These are phyloP conservation scores for Tenualosa thibaudeaui DNA, from an alignment of 2,797 vertebrate species.

Conservation along the genomic window DNA sequence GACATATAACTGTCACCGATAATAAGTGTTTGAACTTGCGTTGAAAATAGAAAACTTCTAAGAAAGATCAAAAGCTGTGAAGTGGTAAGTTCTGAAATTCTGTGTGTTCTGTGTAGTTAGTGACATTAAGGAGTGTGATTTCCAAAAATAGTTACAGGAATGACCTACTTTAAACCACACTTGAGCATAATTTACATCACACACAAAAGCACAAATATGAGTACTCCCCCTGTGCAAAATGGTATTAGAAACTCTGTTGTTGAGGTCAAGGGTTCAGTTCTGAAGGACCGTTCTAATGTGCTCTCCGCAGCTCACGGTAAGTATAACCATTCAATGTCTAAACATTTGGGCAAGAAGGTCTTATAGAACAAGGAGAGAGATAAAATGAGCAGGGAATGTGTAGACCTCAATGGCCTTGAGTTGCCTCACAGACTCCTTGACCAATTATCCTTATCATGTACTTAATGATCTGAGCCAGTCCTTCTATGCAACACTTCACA, in stretches of 20 bases:
- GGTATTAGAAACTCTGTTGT: neutral
- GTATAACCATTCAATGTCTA: neutral
- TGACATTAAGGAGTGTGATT: neutral
- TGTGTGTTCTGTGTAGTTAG: neutral
- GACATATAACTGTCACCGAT: neutral
- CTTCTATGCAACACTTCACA: neutral
- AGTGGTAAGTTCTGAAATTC: too few species aligned
- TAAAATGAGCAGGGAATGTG: neutral
- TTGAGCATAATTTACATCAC: neutral
- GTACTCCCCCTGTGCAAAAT: neutral
- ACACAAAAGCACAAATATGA: neutral
- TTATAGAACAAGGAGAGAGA: neutral
- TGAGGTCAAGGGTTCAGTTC: neutral
- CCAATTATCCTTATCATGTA: neutral
- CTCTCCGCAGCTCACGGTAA: neutral
- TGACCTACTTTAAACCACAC: neutral
- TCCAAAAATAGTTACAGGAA: neutral
- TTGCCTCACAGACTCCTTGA: slow-evolving; percentile 3
- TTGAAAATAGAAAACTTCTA: too few species aligned
- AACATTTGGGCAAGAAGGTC: neutral
- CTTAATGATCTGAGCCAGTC: neutral
- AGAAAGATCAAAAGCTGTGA: too few species aligned
- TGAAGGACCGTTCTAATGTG: neutral
- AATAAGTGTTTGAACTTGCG: too few species aligned
- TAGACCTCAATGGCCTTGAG: neutral